A percentile compares a stretch with the other conserved stretches of the same genome.
phyloP scores from a whole-genome alignment of 2,888 invertebrate genomes.

The Myopa tessellatipennis region DNA sequence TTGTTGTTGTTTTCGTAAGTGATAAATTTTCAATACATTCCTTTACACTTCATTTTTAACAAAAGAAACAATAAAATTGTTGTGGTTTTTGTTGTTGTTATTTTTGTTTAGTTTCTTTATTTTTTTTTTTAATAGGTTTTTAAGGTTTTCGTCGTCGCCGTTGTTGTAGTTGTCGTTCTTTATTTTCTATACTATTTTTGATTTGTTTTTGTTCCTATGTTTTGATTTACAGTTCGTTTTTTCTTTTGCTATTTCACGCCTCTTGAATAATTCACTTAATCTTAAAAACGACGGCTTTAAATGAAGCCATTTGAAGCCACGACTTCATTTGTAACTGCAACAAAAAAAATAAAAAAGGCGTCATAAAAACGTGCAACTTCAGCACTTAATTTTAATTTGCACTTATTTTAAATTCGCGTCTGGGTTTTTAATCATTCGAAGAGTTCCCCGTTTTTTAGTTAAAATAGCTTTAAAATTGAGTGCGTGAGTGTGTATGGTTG shows the following conservation, averaged over 20 bases:
- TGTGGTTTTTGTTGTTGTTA: neutral
- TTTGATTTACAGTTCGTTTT: neutral
- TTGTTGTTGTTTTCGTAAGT: neutral
- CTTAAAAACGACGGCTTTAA: too few relatives aligned
- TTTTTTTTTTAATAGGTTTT: neutral
- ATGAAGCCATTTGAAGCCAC: too few relatives aligned
- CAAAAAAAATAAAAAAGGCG: too few relatives aligned
- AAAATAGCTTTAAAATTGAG: too few relatives aligned
- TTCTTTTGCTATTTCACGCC: neutral
- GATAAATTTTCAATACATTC: too few relatives aligned
- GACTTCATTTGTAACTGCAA: too few relatives aligned
- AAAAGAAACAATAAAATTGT: too few relatives aligned
- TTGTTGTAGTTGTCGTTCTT: neutral
- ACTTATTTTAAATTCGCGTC: neutral
- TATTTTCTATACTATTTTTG: neutral
- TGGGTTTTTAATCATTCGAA: neutral
- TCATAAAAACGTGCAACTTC: constrained; percentile 21
- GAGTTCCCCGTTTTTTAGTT: neutral
- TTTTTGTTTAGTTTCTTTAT: neutral
- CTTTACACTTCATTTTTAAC: too few relatives aligned
- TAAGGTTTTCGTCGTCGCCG: neutral
- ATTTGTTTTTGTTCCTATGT: neutral
- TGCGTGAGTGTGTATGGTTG: too few relatives aligned
- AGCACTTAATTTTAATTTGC: neutral
- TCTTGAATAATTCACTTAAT: too few relatives aligned